Base-by-base conservation (phyloP, 2,113 vertebrate genomes). In the Anolis carolinensis region DNA sequence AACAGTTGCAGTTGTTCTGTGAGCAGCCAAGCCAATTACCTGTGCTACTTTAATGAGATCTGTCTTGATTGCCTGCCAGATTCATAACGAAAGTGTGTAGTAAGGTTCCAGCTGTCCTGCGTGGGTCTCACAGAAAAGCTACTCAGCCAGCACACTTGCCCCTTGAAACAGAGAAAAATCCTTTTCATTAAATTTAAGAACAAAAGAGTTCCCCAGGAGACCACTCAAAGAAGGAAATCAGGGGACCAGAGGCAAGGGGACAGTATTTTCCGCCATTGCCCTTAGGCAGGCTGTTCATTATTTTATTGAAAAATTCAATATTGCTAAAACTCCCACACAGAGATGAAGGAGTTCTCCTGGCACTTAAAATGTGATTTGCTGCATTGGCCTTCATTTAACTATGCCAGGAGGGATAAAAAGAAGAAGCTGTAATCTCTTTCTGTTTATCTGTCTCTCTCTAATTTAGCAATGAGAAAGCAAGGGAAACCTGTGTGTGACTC, bases 291-390 rank as follows among this genome's bases (percentile, higher is more conserved):
- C 88, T 93, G 87, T 90, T 95, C 93, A 94, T 93, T 86, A 94
- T 85, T 92, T 94, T 78, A 92, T 92, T 89, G 87, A 90, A 93
- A 93, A 92, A 95, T 91, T 91, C 90, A 93, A 82, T 89, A 85
- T 86, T 89, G 87, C 88, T 85, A 83, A 0, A 30, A 88, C 87
- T 90, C 89, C 34, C 87, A 90, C 93, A 77, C 67, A 23, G 0
- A 93, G 86, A 30, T 63, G 80, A 78, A 89, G 85, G 16, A 65
- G 79, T 78, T 80, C 90, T 34, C 84, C 11, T 48, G 87, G 82
- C 32, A 39, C 88, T 81, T 92, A 92, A 89, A 23, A 85, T 1
- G 0, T 62, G 86, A 91, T 94, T 94, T 95, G 92, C 79, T 88
- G 87, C 74, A 11, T 6, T 1, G 32, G 74, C 7, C 23, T 88